phyloP scores from a whole-genome alignment of 2,888 invertebrate species.

The Harpalus rufipes region DNA sequence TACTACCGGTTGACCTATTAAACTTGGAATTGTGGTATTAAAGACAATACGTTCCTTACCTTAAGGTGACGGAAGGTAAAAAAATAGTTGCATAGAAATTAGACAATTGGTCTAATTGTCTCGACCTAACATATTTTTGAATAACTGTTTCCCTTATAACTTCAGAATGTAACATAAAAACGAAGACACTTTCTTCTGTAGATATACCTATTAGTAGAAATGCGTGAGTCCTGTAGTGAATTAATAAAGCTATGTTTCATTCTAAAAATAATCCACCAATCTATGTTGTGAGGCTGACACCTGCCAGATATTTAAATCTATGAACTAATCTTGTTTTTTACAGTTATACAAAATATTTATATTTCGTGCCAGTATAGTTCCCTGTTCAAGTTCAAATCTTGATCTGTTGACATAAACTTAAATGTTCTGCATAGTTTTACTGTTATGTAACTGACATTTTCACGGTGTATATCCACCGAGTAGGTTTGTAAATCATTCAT shows the following conservation, averaged over 20 bases:
- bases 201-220: background rate
- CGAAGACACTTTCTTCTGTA: background rate
- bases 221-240: constrained; percentile 16
- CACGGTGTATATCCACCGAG: background rate
- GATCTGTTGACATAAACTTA: constrained; percentile 21
- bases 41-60: too few relatives aligned
- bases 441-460: background rate
- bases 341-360: constrained; percentile 32
- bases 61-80: too few relatives aligned
- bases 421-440: constrained; percentile 16
- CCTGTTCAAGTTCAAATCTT: constrained; percentile 39
- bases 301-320: constrained; percentile 49
- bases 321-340: constrained; percentile 35
- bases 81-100: too few relatives aligned
- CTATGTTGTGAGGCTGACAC: constrained; percentile 34
- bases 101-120: too few relatives aligned
- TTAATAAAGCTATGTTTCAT: constrained; percentile 13
- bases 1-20: too few relatives aligned
- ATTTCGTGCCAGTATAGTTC: constrained; percentile 21
- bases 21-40: too few relatives aligned
- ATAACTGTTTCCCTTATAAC: background rate
- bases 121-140: background rate
- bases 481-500: constrained; percentile 2
- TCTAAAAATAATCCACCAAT: constrained; percentile 38
- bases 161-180: background rate